Evolutionary conservation across 2,113 vertebrate species (phyloP).

Genomic region (Paradoxurus hermaphroditus): DNA sequence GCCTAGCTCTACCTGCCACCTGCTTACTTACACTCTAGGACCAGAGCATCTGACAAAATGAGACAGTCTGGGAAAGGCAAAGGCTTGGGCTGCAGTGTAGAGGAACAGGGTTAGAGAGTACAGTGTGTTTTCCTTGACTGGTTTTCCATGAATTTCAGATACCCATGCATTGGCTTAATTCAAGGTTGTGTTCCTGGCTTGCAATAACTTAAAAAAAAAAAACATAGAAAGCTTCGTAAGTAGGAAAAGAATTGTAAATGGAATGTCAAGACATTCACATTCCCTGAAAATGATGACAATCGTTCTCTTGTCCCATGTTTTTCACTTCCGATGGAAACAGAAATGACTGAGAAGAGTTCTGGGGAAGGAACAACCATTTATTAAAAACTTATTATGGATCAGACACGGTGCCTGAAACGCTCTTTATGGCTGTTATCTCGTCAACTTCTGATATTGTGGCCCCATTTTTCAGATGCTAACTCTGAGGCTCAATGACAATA

Average conservation of each 20-base stretch:
- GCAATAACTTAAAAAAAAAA: slow-evolving; percentile 19
- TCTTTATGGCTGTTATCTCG: not conserved
- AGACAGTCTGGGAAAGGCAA: not conserved
- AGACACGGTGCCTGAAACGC: not conserved
- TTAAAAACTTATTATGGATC: not conserved
- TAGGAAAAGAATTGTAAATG: not conserved
- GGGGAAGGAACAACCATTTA: not conserved
- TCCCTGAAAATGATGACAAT: not conserved
- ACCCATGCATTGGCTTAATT: not conserved
- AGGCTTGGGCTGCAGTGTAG: not conserved
- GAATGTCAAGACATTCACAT: not conserved
- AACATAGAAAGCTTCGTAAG: not conserved
- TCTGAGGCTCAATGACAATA: not conserved
- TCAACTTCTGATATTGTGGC: not conserved
- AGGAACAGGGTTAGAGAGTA: not conserved
- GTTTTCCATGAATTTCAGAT: not conserved
- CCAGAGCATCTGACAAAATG: not conserved
- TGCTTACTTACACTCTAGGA: not conserved
- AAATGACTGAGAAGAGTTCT: not conserved
- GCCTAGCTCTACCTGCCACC: not conserved
- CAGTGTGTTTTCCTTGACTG: not conserved
- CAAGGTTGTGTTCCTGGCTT: not conserved
- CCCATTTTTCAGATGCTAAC: not conserved
- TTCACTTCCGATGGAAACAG: not conserved
- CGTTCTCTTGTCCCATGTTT: not conserved